Evolutionary conservation across 2,888 invertebrate genomes (phyloP), one percentile per base, ranked within the genome.

Genomic region (Stictocephala bisonia): DNA sequence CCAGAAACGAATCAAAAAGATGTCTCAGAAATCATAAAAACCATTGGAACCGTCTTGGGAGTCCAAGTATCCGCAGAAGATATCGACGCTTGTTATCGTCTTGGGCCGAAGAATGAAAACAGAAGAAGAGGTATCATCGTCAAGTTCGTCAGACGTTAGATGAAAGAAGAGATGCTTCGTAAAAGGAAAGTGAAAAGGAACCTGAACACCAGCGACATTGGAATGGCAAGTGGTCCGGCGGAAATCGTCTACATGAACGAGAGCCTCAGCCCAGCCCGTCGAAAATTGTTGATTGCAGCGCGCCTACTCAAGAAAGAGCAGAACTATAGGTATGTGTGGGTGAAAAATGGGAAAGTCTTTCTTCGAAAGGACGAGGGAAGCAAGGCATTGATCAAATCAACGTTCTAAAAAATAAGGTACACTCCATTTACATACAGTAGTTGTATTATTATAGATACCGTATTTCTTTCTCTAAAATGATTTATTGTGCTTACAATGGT

Each of bases 31-130:
- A 67, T 48, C 13, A 31, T 67, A 41, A 67, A 48, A 22, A 41
- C 41, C 41, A 48, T 67, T 15, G 26, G 67, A 20, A 20, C 35
- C 22, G 22, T 41, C n/a, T 48, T 67, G 44, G 48, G 67, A 44
- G 48, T 67, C 44, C 41, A 44, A 22, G 48, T 48, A 24, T 20
- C 48, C 15, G 18, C 50, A 18, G 67, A 67, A 41, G 48, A 48
- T 48, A 67, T 67, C 27, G 67, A 67, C 48, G 67, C 48, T 44
- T 67, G 67, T 24, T 48, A 67, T 67, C 44, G 67, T 13, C 67
- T 67, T 20, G 67, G 67, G 7, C 15, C 41, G 26, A 67, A 67
- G 44, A 15, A 18, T 15, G 41, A 41, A 67, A 26, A 22, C 26
- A 41, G 27, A 18, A 35, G 44, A 13, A 41, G 44, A 66, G 31